Evolutionary conservation across 2,113 vertebrate genomes (phyloP), one percentile per base, ranked within the genome.

Genomic region (Pygathrix nemaeus): DNA sequence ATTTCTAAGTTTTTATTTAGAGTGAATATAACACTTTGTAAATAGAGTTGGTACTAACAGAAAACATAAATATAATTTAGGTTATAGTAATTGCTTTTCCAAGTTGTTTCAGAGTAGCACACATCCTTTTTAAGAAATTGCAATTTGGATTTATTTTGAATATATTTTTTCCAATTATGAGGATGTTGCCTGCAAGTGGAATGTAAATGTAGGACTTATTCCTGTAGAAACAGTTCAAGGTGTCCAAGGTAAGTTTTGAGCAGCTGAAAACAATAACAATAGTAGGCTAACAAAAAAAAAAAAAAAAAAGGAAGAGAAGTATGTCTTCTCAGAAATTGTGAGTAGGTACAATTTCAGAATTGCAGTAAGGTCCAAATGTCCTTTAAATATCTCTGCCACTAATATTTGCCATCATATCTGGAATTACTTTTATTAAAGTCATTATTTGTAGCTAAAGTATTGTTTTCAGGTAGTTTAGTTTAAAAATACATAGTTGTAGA

Each of bases 1-100:
- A 61, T 78, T 94, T 64, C 25, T 18, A 93, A 90, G 57, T 43
- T 93, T 97, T 90, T 94, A 92, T 93, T 84, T 95, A 52, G 57
- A 94, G 8, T 48, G 25, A 96, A 55, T 73, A 78, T 92, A 97
- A 76, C 13, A 93, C 64, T 95, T 95, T 66, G 25, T 50, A 96
- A 98, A 96, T 38, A 85, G 40, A 94, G 6, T 48, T 85, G 43
- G 85, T 95, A 81, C 84, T 97, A 93, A 93, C 72, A 96, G 80
- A 93, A 96, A 76, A 14, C 48, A 95, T 95, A 96, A 96, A 81
- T 87, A 94, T 72, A 90, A 84, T 72, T 94, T 85, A 87, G 76
- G 52, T 43, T 64, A 43, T 27, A 35, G 64, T 90, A 88, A 96
- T 82, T 85, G 40, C 81, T 78, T 96, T 98, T 81, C 40, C 40